Conservation (phyloP, 2,113 vertebrate species). For the Tachycineta bicolor region DNA sequence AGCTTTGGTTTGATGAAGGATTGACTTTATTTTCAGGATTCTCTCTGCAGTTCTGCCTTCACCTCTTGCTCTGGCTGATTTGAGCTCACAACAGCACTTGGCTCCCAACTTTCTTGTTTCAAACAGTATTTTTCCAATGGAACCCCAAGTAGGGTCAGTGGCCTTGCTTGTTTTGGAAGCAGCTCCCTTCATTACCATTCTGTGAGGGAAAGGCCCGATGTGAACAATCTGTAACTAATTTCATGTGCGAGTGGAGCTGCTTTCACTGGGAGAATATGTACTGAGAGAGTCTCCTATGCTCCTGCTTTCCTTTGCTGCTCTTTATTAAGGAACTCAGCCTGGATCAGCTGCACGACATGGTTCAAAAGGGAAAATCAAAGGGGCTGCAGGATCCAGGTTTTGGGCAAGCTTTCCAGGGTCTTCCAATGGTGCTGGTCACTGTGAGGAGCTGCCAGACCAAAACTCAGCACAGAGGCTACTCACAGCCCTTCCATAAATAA, state of each 20-base stretch:
- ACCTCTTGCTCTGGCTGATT: background rate
- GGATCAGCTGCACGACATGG: background rate
- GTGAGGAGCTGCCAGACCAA: background rate
- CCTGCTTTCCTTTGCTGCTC: background rate
- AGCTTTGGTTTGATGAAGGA: background rate
- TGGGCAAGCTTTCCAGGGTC: background rate
- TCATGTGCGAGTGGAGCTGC: background rate
- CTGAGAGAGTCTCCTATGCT: background rate
- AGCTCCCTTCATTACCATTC: constrained; percentile 12
- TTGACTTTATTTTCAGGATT: background rate
- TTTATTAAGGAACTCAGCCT: background rate
- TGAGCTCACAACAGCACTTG: fast-evolving
- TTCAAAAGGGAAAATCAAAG: background rate
- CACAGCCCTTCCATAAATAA: background rate
- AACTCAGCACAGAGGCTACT: background rate
- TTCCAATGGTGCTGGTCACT: fast-evolving
- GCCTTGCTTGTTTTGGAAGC: constrained; percentile 22
- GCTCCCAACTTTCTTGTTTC: background rate
- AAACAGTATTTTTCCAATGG: background rate
- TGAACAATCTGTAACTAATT: background rate
- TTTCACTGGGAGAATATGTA: background rate
- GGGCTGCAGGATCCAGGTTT: background rate
- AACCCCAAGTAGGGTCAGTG: background rate
- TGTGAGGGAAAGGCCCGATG: background rate
- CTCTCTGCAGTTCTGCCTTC: background rate